These are phyloP conservation scores for Lacanobia oleracea DNA, from an alignment of 2,888 invertebrate genomes.

Conservation along the genomic window DNA sequence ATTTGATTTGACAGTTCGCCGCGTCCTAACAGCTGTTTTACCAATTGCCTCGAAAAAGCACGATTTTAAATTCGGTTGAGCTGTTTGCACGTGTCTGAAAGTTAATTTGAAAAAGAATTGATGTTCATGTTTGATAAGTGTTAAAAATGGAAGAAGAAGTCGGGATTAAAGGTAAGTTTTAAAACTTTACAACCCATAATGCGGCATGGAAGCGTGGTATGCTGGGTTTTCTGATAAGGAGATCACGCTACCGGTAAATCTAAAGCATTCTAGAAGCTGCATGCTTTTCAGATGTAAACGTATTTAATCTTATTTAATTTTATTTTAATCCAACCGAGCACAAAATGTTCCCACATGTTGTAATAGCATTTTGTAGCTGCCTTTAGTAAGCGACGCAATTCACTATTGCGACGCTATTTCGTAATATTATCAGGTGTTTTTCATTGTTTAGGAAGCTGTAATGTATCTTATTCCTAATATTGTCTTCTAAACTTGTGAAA, in stretches of 20 bases:
- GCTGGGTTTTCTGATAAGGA: conserved; percentile 48
- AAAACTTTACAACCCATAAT: conserved; percentile 46
- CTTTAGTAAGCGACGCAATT: conserved; percentile 47
- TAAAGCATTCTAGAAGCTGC: conserved; percentile 33
- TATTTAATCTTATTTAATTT: neutral
- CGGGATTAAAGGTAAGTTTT: conserved; percentile 79
- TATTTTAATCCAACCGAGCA: neutral
- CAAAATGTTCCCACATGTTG: conserved; percentile 16
- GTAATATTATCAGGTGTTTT: conserved; percentile 2
- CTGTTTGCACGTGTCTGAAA: conserved; percentile 81
- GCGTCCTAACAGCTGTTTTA: conserved; percentile 89
- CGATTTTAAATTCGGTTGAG: conserved; percentile 75
- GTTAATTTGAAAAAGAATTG: conserved; percentile 63
- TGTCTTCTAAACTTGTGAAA: conserved; percentile 8
- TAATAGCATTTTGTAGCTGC: conserved; percentile 16
- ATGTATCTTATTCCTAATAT: neutral
- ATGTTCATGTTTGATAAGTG: conserved; percentile 54
- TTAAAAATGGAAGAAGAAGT: conserved; percentile 82
- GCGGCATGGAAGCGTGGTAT: conserved; percentile 63
- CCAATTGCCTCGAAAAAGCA: conserved; percentile 76
- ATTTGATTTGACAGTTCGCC: conserved; percentile 84
- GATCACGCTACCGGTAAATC: conserved; percentile 60
- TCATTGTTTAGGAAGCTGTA: neutral
- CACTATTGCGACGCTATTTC: conserved; percentile 22
- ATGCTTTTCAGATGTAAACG: neutral